Evolutionary conservation across 1,140 invertebrate species (phyloP), one percentile per base, ranked within the genome.

Genomic region (Bactericera cockerelli): DNA sequence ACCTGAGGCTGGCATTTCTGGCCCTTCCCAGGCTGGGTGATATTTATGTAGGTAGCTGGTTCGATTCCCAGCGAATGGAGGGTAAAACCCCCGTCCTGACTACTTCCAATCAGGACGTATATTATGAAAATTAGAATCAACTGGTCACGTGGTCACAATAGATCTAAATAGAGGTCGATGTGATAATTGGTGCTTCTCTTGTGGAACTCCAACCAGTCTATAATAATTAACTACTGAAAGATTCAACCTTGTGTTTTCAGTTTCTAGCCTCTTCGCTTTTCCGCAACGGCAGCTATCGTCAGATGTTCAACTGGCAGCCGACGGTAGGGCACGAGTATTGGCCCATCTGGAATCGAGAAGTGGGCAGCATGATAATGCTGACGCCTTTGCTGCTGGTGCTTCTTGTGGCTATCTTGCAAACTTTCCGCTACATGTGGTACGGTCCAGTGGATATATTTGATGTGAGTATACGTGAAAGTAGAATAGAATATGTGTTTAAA

Each of bases 401-500:
- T n/a, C n/a, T n/a, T n/a, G n/a, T n/a, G 0, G 86, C 83, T 0
- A 78, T 92, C 57, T 75, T 90, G 36, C 88, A 92, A 67, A 89
- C 83, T 3, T 89, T 83, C 72, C 78, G 86, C 11, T 92, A 90
- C 70, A 71, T 92, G 53, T 84, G 81, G 61, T 81, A 76, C 53
- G 88, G 87, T 53, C 86, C 87, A n/a, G 76, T 83, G 0, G 88
- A 92, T 72, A 84, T 93, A n/a, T n/a, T n/a, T n/a, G n/a, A n/a
- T n/a, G n/a, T n/a, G n/a, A n/a, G n/a, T n/a, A n/a, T n/a, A n/a
- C n/a, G n/a, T n/a, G n/a, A n/a, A n/a, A n/a, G n/a, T n/a, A n/a
- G n/a, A n/a, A n/a, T n/a, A n/a, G n/a, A n/a, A n/a, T n/a, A n/a
- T n/a, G n/a, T n/a, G n/a, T n/a, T n/a, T n/a, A n/a, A n/a, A n/a